These are phyloP conservation scores for Coptodon bakossiorum DNA, from an alignment of 2,113 vertebrate genomes.

Conservation along the genomic window DNA sequence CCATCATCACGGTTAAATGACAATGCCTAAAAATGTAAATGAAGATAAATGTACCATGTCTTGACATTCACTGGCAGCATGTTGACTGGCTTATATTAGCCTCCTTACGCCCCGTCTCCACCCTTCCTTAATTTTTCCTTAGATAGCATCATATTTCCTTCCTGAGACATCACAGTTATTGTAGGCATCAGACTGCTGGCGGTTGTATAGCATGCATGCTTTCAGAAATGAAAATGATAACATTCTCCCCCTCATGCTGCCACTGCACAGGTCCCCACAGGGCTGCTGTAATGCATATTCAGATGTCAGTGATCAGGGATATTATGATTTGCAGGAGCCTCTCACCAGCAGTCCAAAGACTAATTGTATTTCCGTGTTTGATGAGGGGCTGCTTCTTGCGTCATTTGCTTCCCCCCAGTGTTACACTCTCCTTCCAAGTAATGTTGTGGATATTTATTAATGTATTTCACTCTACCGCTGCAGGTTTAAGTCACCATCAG, in stretches of 20 bases:
- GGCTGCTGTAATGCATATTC: constrained; percentile 63
- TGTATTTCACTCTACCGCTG: constrained; percentile 89
- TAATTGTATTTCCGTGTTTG: constrained; percentile 69
- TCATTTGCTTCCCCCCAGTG: constrained; percentile 62
- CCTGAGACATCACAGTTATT: neutral
- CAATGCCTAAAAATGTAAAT: neutral
- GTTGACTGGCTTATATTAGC: neutral
- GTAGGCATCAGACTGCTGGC: neutral
- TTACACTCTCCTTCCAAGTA: constrained; percentile 82
- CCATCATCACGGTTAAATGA: neutral
- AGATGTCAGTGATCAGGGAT: constrained; percentile 70
- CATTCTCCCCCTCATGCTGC: neutral
- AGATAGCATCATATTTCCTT: neutral
- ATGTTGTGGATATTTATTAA: constrained; percentile 90
- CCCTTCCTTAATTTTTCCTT: neutral
- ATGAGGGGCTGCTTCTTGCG: constrained; percentile 52
- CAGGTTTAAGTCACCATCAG: constrained; percentile 96
- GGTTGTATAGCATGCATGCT: neutral
- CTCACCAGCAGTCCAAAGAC: constrained; percentile 42
- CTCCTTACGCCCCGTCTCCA: neutral
- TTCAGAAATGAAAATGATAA: constrained; percentile 16
- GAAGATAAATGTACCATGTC: neutral
- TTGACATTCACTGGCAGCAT: neutral
- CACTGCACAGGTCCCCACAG: neutral
- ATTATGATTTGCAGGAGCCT: constrained; percentile 68